Evolutionary conservation across 2,797 vertebrate species (phyloP).

Genomic region (Trachops cirrhosus): DNA sequence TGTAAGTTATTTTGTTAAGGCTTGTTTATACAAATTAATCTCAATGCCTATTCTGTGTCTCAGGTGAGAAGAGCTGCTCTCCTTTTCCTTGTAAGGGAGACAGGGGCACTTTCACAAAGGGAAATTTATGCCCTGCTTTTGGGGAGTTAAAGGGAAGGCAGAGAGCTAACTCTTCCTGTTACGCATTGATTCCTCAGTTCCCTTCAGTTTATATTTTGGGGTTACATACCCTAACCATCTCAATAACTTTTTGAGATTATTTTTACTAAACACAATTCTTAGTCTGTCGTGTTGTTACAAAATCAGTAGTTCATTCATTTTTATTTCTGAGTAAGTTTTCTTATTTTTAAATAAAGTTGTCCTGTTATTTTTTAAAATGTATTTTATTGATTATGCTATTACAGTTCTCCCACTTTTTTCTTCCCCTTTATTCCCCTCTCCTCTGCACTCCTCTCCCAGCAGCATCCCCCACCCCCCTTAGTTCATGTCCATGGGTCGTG

Average conservation of each 20-base stretch:
- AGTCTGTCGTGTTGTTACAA: neutral
- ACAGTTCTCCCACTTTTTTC: too few species aligned
- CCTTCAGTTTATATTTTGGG: neutral
- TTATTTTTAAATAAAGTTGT: neutral
- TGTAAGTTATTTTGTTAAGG: neutral
- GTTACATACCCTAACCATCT: neutral
- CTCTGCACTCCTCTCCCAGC: too few species aligned
- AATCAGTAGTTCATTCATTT: neutral
- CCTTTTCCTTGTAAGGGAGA: neutral
- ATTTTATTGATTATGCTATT: too few species aligned
- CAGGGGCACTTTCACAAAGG: neutral
- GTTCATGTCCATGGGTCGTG: too few species aligned
- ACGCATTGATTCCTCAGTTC: neutral
- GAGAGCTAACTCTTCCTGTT: neutral
- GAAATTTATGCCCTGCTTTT: neutral
- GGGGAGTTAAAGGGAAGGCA: neutral
- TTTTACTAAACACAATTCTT: neutral
- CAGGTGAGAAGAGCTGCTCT: neutral
- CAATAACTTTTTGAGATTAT: neutral
- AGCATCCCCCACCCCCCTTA: too few species aligned
- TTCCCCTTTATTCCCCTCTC: too few species aligned
- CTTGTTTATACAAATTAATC: neutral
- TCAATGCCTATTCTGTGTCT: neutral
- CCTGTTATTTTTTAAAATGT: neutral
- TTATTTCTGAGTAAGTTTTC: neutral